Conservation (phyloP, 1,140 invertebrate genomes). For the Leptonema lineaticorne region DNA sequence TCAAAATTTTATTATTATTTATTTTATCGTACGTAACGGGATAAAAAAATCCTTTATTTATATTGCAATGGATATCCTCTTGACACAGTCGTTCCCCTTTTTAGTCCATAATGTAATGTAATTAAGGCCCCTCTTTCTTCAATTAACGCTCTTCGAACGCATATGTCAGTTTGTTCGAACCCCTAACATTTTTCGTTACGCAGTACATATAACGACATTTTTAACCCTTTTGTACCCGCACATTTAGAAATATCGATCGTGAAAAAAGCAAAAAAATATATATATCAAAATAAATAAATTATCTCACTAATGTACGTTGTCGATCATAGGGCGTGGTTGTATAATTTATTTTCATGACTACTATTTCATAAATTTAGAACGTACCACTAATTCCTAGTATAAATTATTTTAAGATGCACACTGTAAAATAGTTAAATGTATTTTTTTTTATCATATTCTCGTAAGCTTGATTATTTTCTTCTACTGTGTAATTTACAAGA, state of each 20-base stretch:
- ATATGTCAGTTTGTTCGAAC: neutral
- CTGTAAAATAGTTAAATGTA: too few species aligned
- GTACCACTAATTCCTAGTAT: too few species aligned
- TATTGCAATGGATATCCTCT: neutral
- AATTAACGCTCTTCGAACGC: neutral
- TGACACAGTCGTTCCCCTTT: constrained; percentile 7
- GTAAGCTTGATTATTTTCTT: too few species aligned
- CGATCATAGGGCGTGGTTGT: constrained; percentile 11
- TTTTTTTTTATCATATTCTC: too few species aligned
- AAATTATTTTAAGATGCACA: too few species aligned
- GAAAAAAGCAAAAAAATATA: constrained; percentile 7
- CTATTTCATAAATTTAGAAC: too few species aligned
- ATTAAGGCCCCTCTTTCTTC: constrained; percentile 13
- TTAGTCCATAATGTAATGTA: neutral
- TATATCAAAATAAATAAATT: too few species aligned
- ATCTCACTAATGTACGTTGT: constrained; percentile 15
- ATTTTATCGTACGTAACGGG: neutral
- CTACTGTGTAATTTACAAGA: too few species aligned
- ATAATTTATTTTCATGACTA: too few species aligned
- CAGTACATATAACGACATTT: neutral
- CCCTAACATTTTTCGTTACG: neutral
- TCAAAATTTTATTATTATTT: neutral
- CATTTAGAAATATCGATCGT: neutral
- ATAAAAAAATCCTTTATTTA: neutral
- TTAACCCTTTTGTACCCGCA: neutral